Evolutionary conservation across 2,797 vertebrate species (phyloP).

Genomic region (Phalanger gymnotis): DNA sequence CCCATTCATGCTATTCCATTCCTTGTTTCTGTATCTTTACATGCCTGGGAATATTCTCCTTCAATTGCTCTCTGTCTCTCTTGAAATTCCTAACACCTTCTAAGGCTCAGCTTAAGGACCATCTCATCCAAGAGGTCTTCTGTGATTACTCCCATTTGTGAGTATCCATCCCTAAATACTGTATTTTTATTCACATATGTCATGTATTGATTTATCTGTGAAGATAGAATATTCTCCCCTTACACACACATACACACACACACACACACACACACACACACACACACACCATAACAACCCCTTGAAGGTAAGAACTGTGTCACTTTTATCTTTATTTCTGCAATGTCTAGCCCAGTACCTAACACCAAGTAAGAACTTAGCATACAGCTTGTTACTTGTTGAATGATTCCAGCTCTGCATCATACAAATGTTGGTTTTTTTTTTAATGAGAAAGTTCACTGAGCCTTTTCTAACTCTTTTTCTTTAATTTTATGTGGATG

Average conservation of each 20-base stretch:
- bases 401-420: neutral
- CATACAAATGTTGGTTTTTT: too few species aligned
- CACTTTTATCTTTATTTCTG: neutral
- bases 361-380: neutral
- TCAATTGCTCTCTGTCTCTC: neutral
- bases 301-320: neutral
- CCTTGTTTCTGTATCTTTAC: neutral
- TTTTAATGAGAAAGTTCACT: slow-evolving; percentile 15
- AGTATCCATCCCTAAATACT: neutral
- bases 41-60: neutral
- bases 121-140: neutral
- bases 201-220: neutral
- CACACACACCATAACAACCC: too few species aligned
- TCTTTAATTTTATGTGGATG: slow-evolving; percentile 13
- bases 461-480: slow-evolving; percentile 21
- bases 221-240: neutral
- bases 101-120: neutral
- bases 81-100: neutral
- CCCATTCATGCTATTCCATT: neutral
- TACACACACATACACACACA: neutral
- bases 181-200: neutral
- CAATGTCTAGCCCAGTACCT: neutral
- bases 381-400: neutral
- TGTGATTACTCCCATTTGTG: neutral
- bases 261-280: neutral